Conservation (phyloP, 2,888 invertebrate genomes). For the Nemotelus pantherinus region DNA sequence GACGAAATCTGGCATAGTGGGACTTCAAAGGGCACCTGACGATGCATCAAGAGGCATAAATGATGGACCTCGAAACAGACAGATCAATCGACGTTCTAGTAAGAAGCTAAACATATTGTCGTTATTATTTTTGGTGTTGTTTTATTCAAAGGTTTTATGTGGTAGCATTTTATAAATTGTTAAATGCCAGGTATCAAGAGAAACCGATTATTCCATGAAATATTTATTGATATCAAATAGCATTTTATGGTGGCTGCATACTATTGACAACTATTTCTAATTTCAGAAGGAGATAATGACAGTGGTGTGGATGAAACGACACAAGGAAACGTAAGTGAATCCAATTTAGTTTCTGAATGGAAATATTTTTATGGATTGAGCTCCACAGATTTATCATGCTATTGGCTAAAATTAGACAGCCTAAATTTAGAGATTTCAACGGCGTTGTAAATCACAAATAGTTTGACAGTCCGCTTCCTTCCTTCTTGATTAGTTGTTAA, state of each 20-base stretch:
- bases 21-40: not conserved
- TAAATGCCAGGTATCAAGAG: slow-evolving; percentile 22
- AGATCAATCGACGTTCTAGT: slow-evolving; percentile 4
- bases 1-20: not conserved
- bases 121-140: no score
- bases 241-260: not conserved
- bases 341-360: not conserved
- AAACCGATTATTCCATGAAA: slow-evolving; percentile 20
- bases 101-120: not conserved
- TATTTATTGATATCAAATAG: not conserved
- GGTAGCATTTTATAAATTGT: not conserved
- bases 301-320: slow-evolving; percentile 85
- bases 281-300: slow-evolving; percentile 83
- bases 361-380: no score
- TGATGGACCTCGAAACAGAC: slow-evolving; percentile 5
- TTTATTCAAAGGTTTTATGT: no score
- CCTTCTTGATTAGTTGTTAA: no score
- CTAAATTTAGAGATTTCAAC: no score
- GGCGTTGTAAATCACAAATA: no score
- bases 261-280: slow-evolving; percentile 39
- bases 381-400: no score
- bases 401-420: no score
- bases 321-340: slow-evolving; percentile 77
- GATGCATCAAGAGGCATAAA: not conserved
- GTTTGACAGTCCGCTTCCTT: no score